These are phyloP conservation scores for Sesia bembeciformis DNA, from an alignment of 2,888 invertebrate species.

Conservation along the genomic window DNA sequence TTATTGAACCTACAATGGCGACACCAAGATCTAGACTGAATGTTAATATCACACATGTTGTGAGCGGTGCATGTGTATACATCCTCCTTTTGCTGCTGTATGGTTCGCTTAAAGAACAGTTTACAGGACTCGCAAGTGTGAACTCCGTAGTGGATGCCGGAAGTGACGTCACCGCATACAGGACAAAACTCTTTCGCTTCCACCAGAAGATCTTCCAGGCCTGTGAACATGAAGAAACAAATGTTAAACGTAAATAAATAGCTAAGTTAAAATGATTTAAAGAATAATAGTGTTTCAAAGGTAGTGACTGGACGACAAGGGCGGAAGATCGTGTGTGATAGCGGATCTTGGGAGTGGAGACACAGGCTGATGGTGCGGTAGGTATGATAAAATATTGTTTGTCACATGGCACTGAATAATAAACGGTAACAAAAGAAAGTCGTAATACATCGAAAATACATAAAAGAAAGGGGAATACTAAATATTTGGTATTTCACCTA, in stretches of 20 bases:
- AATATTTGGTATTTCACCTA: no score
- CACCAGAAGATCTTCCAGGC: not conserved
- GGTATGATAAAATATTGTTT: no score
- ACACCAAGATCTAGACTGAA: conserved; percentile 30
- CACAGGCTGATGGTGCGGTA: no score
- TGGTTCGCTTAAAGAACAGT: conserved; percentile 39
- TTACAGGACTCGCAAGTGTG: conserved; percentile 44
- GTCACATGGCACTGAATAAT: no score
- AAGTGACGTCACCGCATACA: conserved; percentile 29
- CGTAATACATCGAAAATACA: no score
- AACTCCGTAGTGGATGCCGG: conserved; percentile 37
- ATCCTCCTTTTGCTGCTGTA: conserved; percentile 22
- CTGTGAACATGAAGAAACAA: not conserved
- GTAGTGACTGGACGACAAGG: no score
- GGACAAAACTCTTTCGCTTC: conserved; percentile 19
- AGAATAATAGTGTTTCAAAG: no score
- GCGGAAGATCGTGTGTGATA: no score
- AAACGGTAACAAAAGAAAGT: no score
- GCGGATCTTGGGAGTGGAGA: no score
- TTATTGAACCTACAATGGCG: conserved; percentile 29
- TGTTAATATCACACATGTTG: conserved; percentile 20
- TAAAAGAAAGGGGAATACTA: no score
- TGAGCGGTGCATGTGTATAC: conserved; percentile 23
- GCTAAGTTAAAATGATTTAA: no score
- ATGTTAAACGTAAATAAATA: not conserved